Evolutionary conservation across 2,797 vertebrate genomes (phyloP).

Genomic region (Mastacembelus armatus): DNA sequence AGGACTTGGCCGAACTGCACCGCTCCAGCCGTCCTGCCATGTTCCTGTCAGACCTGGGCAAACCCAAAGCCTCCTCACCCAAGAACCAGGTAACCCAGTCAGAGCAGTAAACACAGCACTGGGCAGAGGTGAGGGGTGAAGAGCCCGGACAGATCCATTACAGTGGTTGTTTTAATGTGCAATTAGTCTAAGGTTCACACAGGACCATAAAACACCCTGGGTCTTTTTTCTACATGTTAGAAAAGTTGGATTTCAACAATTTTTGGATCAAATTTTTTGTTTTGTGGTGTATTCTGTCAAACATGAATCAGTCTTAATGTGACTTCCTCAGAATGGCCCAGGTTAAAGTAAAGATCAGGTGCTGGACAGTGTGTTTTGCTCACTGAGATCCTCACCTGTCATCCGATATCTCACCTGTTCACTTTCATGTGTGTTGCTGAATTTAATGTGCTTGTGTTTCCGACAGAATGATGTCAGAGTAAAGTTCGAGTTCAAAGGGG

Average conservation of each 20-base stretch:
- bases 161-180: too few relatives aligned
- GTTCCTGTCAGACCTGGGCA: conserved; percentile 89
- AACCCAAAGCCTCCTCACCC: conserved; percentile 92
- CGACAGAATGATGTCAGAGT: conserved; percentile 95
- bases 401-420: not conserved
- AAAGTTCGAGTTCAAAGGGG: conserved; percentile 98
- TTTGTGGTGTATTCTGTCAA: not conserved
- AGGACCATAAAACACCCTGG: not conserved
- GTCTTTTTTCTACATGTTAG: too few relatives aligned
- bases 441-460: conserved; percentile 10
- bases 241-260: too few relatives aligned
- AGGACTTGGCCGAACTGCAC: conserved; percentile 97
- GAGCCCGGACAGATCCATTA: too few relatives aligned
- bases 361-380: too few relatives aligned
- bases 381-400: not conserved
- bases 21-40: conserved; percentile 93
- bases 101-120: too few relatives aligned
- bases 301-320: not conserved
- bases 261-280: not conserved
- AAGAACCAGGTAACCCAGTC: conserved; percentile 91
- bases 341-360: not conserved
- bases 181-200: too few relatives aligned
- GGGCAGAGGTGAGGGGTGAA: too few relatives aligned
- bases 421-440: too few relatives aligned
- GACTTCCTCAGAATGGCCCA: not conserved